These are phyloP conservation scores for Alentia gelatinosa DNA, from an alignment of 2,888 invertebrate genomes.

Conservation along the genomic window DNA sequence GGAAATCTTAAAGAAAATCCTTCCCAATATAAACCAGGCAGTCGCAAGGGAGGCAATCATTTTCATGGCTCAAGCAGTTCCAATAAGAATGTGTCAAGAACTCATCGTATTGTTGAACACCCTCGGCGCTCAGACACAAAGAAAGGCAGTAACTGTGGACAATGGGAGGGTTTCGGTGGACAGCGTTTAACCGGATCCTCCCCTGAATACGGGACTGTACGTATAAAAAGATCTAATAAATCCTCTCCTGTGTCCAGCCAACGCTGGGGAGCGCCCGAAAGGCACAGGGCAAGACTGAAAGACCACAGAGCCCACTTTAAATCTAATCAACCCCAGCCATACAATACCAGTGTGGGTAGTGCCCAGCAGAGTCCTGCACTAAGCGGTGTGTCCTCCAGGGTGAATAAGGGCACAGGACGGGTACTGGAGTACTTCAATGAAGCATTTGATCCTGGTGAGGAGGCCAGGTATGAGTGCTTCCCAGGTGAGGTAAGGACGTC, in stretches of 20 bases:
- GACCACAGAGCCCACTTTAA: neutral
- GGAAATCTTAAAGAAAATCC: neutral
- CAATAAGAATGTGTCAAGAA: neutral
- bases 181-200: no score
- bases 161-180: no score
- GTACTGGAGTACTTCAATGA: neutral
- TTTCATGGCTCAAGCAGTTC: neutral
- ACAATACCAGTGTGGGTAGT: neutral
- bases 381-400: neutral
- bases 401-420: neutral
- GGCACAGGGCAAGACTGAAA: no score
- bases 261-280: no score
- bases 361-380: neutral
- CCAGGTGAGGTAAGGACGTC: neutral
- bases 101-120: neutral
- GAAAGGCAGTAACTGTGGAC: no score
- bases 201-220: no score
- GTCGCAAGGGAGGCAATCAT: neutral
- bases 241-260: no score
- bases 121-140: no score
- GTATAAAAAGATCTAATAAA: no score
- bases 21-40: neutral
- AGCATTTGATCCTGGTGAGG: neutral
- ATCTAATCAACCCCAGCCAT: neutral
- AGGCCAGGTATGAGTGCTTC: neutral